Evolutionary conservation across 2,888 invertebrate species (phyloP).

Genomic region (Ornithoptera priamus): DNA sequence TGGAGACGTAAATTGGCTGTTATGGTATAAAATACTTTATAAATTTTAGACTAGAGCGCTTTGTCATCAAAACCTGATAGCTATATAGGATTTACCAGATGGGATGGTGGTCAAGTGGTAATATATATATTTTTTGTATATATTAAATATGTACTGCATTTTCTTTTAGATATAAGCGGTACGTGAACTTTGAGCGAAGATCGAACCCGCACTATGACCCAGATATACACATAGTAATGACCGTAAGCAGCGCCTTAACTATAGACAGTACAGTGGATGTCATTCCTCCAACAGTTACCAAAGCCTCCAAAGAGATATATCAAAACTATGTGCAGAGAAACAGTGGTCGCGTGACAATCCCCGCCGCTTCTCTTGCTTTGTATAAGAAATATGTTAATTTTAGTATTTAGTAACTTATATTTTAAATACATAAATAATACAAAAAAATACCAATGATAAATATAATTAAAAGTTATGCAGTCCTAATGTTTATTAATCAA

Average conservation of each 20-base stretch:
- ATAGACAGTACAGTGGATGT: constrained; percentile 83
- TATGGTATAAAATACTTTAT: no score
- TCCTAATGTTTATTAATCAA: no score
- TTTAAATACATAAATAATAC: neutral
- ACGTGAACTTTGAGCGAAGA: constrained; percentile 83
- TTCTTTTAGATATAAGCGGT: constrained; percentile 74
- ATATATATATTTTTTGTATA: neutral
- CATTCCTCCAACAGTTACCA: constrained; percentile 83
- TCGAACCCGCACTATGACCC: constrained; percentile 77
- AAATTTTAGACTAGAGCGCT: no score
- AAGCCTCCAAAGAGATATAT: constrained; percentile 83
- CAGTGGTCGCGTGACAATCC: constrained; percentile 74
- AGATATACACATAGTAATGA: constrained; percentile 77
- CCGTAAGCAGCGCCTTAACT: constrained; percentile 82
- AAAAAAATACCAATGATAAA: no score
- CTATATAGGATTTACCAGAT: no score
- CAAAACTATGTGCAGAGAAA: constrained; percentile 82
- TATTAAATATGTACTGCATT: neutral
- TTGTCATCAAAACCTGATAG: no score
- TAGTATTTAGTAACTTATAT: constrained; percentile 37
- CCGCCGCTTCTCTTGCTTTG: constrained; percentile 45
- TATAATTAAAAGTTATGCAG: no score
- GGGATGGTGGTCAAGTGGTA: no score
- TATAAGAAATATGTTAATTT: constrained; percentile 66
- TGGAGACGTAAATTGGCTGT: no score